Evolutionary conservation across 1,140 invertebrate genomes (phyloP), one percentile per base, ranked within the genome.

Genomic region (Chrysopa pallens): DNA sequence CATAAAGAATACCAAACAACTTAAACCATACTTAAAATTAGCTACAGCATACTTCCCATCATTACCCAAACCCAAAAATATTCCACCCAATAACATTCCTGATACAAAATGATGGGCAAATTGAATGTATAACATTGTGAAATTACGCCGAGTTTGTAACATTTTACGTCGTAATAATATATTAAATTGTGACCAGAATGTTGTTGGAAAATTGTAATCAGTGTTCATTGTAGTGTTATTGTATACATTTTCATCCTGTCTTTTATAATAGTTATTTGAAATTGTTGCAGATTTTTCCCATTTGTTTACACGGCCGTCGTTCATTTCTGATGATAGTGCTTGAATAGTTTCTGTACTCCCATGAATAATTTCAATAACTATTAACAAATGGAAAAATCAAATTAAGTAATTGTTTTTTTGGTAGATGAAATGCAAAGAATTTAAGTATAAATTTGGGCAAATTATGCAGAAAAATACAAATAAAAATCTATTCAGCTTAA

Each of bases 1-100:
- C 64, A 74, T 69, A 48, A 72, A 73, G 53, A 74, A 75, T 0
- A 75, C 70, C 2, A 69, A 48, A 8, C 65, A 58, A 46, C 66
- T 66, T 4, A 75, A 50, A 45, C 66, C 68, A 52, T 70, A 73
- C 46, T 74, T 74, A 53, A 74, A 71, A 48, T 72, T 72, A 14
- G 67, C 61, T 7, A 72, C 62, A 1, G 68, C 65, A 12, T 55
- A 46, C 14, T 48, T 57, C 0, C 62, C 72, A 44, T 73, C 61
- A 41, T 69, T 66, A 14, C 73, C 73, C 6, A 71, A 62, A 6
- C 59, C 50, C 43, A 60, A 66, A 54, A 72, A 75, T 40, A 74
- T 68, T 4, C 63, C 54, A 11, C 72, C 72, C 0, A 74, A 39
- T 6, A 74, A 52, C 0, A 70, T 1, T 0, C 64, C 70, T 0